Evolutionary conservation across 2,888 invertebrate species (phyloP), one percentile per base, ranked within the genome.

Genomic region (Trachelus tabidus): DNA sequence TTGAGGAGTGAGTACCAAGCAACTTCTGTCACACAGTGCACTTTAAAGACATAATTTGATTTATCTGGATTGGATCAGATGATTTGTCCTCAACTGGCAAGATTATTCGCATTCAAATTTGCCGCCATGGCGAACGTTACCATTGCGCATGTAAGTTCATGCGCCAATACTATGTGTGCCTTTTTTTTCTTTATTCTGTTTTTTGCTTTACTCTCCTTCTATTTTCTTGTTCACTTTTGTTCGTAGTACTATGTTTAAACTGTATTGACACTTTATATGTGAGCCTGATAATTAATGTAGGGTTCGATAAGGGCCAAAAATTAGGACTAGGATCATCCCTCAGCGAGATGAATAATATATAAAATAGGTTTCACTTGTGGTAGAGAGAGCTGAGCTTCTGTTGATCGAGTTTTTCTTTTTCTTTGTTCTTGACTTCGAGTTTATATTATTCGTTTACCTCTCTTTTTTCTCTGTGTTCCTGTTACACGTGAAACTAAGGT

Each of bases 301-400:
- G 73, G 56, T 68, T 73, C 40, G 40, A 23, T 73, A 77, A 77
- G 77, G 77, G 34, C 77, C 77, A 77, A 77, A 77, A 77, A 77
- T 77, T 77, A 77, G 68, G 34, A 73, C 69, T 77, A 77, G 69
- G 74, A 73, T 73, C 73, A 73, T 73, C 73, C 73, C 76, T 73
- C 73, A 68, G 12, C 69, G 40, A 56, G 23, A 9, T 56, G 40
- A 56, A 23, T 56, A 23, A 56, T 56, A 56, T 56, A 9, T 56
- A 23, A 56, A 56, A 23, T 56, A 56, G 15, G 9, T 23, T 56
- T 23, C 2, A 56, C 23, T 23, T 56, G 23, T 56, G 40, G 40
- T 23, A 56, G 40, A 56, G 23, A 15, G 15, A 56, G 40, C 23
- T 23, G 23, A 56, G 40, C 23, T 56, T 56, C 40, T 56, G 23